Evolutionary conservation across 2,888 invertebrate genomes (phyloP).

Genomic region (Cheiracanthium punctorium): DNA sequence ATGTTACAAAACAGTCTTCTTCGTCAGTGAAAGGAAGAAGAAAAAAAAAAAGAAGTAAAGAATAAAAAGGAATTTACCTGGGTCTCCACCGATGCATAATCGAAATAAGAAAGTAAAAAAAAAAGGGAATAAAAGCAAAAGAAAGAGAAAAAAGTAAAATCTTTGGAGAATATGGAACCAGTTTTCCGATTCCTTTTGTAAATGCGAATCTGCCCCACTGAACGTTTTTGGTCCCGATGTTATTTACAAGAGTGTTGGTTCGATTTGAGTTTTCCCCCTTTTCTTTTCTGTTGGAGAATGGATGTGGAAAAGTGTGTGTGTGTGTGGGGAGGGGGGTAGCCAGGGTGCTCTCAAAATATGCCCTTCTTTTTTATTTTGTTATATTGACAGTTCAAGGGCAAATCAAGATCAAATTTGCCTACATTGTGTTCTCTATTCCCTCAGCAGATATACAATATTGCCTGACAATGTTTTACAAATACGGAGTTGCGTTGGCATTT

Average conservation of each 20-base stretch:
- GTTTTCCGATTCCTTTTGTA: background rate
- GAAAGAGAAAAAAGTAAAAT: background rate
- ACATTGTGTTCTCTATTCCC: too few species aligned
- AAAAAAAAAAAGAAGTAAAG: too few species aligned
- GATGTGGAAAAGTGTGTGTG: background rate
- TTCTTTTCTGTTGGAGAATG: background rate
- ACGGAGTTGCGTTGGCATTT: too few species aligned
- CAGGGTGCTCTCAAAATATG: background rate
- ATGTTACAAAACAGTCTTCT: background rate
- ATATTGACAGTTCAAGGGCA: too few species aligned
- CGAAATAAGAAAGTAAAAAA: background rate
- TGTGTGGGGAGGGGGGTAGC: background rate
- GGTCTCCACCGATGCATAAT: constrained; percentile 6
- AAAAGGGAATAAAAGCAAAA: background rate
- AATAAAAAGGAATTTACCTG: background rate
- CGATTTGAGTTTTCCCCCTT: background rate
- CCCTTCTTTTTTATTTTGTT: too few species aligned
- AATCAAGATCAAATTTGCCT: too few species aligned
- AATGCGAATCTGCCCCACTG: background rate
- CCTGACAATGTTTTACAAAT: too few species aligned
- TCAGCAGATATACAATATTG: too few species aligned
- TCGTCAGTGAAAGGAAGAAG: too few species aligned
- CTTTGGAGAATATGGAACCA: background rate
- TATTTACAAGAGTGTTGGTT: background rate
- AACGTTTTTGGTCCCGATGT: background rate